A percentile compares a stretch with the other conserved stretches of the same genome.
Evolutionary conservation across 2,888 invertebrate species (phyloP).

Genomic region (Philonicus albiceps): DNA sequence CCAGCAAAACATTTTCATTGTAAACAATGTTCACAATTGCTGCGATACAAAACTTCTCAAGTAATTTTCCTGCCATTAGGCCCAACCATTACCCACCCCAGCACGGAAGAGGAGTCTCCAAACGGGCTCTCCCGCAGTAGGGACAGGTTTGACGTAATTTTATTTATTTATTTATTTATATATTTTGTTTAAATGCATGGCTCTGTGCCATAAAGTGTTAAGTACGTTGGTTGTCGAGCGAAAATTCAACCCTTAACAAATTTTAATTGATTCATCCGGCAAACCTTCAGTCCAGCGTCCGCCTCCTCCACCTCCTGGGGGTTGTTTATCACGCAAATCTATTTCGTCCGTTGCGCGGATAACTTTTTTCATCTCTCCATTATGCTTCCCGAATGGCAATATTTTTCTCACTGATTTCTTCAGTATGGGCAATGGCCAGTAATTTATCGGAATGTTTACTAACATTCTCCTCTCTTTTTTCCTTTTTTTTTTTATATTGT

Average conservation of each 20-base stretch:
- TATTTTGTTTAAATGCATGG: neutral
- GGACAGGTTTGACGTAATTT: neutral
- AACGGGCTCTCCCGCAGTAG: neutral
- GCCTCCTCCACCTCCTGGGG: neutral
- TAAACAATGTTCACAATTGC: slow-evolving; percentile 32
- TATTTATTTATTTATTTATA: too few species aligned
- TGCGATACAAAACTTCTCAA: slow-evolving; percentile 20
- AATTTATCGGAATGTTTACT: slow-evolving; percentile 33
- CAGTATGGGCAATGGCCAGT: slow-evolving; percentile 8
- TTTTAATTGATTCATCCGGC: slow-evolving; percentile 34
- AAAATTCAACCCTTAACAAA: slow-evolving; percentile 22
- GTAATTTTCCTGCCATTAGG: slow-evolving; percentile 30
- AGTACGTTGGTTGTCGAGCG: neutral
- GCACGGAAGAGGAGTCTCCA: neutral
- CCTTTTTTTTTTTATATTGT: neutral
- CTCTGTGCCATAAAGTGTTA: neutral
- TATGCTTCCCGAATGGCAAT: neutral
- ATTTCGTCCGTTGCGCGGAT: neutral
- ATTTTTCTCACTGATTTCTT: slow-evolving; percentile 35
- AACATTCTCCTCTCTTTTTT: slow-evolving; percentile 9
- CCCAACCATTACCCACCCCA: neutral
- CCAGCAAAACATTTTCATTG: slow-evolving; percentile 28
- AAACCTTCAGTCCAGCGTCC: neutral
- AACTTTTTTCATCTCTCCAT: neutral
- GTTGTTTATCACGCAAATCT: slow-evolving; percentile 9